phyloP scores from a whole-genome alignment of 2,113 vertebrate genomes.

The Petrocephalus zakoni region DNA sequence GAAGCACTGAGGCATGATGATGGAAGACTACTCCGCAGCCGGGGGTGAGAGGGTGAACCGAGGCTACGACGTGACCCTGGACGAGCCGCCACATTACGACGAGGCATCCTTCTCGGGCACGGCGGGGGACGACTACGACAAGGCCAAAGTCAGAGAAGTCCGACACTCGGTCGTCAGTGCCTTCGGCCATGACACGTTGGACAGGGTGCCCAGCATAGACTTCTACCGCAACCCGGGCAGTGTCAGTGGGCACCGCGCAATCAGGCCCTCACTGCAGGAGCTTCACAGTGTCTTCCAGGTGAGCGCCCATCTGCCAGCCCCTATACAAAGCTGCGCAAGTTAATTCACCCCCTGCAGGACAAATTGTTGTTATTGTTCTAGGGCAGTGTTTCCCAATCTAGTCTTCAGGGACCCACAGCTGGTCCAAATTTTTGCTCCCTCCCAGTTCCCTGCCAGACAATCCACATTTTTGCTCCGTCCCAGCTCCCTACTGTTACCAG shows the following conservation, averaged over 20 bases:
- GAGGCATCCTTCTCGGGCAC: slow-evolving; percentile 72
- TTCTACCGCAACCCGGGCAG: slow-evolving; percentile 93
- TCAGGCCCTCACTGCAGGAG: slow-evolving; percentile 84
- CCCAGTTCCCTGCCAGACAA: neutral
- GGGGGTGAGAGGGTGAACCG: slow-evolving; percentile 48
- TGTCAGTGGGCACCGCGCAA: slow-evolving; percentile 76
- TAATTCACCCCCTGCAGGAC: neutral
- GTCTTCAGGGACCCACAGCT: neutral
- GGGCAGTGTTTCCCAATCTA: neutral
- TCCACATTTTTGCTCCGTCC: neutral
- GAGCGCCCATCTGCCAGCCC: slow-evolving; percentile 40
- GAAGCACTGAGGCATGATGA: slow-evolving; percentile 26
- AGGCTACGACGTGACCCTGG: slow-evolving; percentile 50
- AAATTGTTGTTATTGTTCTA: neutral
- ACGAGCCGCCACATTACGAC: slow-evolving; percentile 75
- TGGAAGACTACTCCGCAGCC: slow-evolving; percentile 48
- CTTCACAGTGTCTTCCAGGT: slow-evolving; percentile 92
- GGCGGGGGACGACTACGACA: slow-evolving; percentile 59
- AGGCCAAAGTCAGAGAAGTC: slow-evolving; percentile 59
- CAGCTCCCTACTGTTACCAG: neutral
- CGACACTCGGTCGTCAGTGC: slow-evolving; percentile 72
- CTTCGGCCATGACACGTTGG: slow-evolving; percentile 91
- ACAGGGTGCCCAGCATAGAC: slow-evolving; percentile 84
- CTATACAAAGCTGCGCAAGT: neutral
- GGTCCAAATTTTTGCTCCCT: neutral